Base-by-base conservation (phyloP, 2,113 vertebrate genomes). In the Anser cygnoides region DNA sequence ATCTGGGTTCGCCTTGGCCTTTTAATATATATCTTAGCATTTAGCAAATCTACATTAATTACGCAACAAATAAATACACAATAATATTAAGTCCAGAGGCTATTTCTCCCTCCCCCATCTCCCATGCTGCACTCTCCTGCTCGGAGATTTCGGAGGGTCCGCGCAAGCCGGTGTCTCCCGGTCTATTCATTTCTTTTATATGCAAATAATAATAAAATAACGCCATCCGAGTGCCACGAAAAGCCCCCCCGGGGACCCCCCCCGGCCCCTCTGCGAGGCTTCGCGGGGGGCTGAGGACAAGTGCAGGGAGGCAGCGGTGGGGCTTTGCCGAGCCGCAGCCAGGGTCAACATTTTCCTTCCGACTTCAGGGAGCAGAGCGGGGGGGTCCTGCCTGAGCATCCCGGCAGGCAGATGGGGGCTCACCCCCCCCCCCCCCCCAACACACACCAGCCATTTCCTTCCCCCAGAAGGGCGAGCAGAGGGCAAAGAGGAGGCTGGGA, bases 1-100 rank as follows among this genome's bases (percentile, higher is more conserved):
- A 90, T 57, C 6, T 14, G 77, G 87, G 44, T 43, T 73, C 82
- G 37, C 72, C 59, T 87, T 26, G 58, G 21, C 37, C 23, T 65
- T 84, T 94, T 89, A 95, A 91, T 95, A 94, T 90, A 92, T 74
- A 77, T n/a, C 87, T 94, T 13, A 93, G 96, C 90, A 78, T 89
- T 86, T 75, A 52, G 81, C 93, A 39, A 85, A 74, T 91, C 85
- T 80, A 96, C 96, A 95, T 54, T 52, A 88, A 88, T 87, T 31
- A 95, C 91, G 76, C 91, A 29, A 96, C 95, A 86, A 97, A 97
- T 97, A 97, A 97, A 97, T 97, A 97, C 97, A 97, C 95, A 89
- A 87, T 57, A 81, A 96, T 74, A 94, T 85, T 66, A 92, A 91
- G 17, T 61, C 87, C 59, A 49, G 78, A 91, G 62, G 66, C 25